These are phyloP conservation scores for Thecophora atra DNA, from an alignment of 2,888 invertebrate species.

Conservation along the genomic window DNA sequence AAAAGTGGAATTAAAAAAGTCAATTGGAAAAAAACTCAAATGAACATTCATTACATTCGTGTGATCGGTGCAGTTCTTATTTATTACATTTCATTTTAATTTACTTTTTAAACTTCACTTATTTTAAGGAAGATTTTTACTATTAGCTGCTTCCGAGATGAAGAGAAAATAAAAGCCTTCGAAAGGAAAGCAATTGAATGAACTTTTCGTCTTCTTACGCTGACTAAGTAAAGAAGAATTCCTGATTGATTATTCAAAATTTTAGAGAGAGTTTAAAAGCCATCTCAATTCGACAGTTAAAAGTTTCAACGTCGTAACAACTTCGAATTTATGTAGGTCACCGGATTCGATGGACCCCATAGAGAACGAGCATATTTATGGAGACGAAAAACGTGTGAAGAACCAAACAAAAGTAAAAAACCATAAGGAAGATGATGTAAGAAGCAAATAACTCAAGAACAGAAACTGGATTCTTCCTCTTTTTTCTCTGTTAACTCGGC, in stretches of 20 bases:
- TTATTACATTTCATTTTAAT: too few species aligned
- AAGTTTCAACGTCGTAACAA: conserved; percentile 1
- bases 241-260: neutral
- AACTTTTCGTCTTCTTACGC: neutral
- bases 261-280: neutral
- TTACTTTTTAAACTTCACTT: too few species aligned
- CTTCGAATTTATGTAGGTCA: conserved; percentile 19
- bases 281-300: neutral
- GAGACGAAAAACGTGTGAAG: too few species aligned
- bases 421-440: neutral
- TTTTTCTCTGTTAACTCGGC: too few species aligned
- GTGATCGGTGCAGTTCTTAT: too few species aligned
- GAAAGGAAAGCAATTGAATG: neutral
- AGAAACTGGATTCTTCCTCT: neutral
- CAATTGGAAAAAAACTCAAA: too few species aligned
- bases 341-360: neutral
- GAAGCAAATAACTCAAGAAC: neutral
- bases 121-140: conserved; percentile 4
- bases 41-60: too few species aligned
- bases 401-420: neutral
- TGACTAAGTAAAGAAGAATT: neutral
- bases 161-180: neutral
- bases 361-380: too few species aligned
- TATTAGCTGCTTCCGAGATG: neutral
- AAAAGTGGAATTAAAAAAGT: too few species aligned